phyloP scores from a whole-genome alignment of 2,113 vertebrate genomes.

The Stigmatopora nigra region DNA sequence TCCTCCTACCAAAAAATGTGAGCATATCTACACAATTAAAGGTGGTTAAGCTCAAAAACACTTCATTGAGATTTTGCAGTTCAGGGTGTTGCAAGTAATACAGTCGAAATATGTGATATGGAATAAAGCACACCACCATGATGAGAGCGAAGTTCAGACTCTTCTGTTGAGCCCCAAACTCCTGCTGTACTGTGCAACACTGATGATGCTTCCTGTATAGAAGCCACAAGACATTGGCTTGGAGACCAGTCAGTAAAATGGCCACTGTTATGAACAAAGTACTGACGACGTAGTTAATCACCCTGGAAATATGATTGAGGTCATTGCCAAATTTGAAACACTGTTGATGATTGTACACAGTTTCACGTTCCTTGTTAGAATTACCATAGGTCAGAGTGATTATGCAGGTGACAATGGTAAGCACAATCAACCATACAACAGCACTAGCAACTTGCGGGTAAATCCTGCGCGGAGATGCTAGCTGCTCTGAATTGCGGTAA shows the following conservation, averaged over 20 bases:
- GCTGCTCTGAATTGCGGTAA: constrained; percentile 67
- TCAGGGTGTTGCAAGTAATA: constrained; percentile 50
- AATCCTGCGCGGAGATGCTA: constrained; percentile 71
- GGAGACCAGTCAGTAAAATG: constrained; percentile 61
- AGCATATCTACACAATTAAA: constrained; percentile 82
- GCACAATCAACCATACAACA: constrained; percentile 68
- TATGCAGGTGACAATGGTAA: constrained; percentile 54
- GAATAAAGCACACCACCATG: constrained; percentile 78
- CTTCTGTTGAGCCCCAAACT: constrained; percentile 83
- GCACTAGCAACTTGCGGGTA: constrained; percentile 69
- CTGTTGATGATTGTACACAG: accelerated
- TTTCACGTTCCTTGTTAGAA: accelerated
- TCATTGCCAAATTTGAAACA: constrained; percentile 77
- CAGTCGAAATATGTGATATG: constrained; percentile 80
- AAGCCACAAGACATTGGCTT: constrained; percentile 64
- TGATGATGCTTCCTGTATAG: constrained; percentile 57
- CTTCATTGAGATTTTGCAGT: constrained; percentile 67
- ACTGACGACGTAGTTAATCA: constrained; percentile 72
- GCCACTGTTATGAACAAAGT: constrained; percentile 47
- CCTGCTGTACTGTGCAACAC: constrained; percentile 71
- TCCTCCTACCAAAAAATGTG: constrained; percentile 52
- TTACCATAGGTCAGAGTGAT: constrained; percentile 66
- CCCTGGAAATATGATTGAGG: constrained; percentile 11
- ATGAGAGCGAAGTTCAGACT: constrained; percentile 79
- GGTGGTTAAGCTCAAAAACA: constrained; percentile 79